Conservation (phyloP, 2,797 vertebrate species). For the Chelmon rostratus region DNA sequence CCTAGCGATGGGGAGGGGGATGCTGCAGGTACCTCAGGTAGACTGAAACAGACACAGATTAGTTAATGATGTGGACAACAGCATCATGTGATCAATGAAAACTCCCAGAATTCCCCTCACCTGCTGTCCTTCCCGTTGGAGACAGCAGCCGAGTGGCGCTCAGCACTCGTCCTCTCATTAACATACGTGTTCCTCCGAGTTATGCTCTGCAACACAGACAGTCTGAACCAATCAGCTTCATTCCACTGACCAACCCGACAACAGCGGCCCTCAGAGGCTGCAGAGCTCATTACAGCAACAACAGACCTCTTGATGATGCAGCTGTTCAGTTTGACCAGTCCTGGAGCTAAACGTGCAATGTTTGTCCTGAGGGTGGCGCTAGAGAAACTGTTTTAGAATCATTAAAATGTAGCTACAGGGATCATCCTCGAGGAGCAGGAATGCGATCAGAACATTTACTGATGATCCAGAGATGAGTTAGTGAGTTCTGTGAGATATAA, state of each 20-base stretch:
- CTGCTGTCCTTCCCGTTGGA: slow-evolving; percentile 95
- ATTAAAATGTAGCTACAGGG: background rate
- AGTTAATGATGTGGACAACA: background rate
- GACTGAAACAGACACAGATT: slow-evolving; percentile 73
- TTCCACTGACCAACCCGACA: background rate
- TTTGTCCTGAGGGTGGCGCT: background rate
- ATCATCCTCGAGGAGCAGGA: background rate
- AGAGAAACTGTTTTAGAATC: too few relatives aligned
- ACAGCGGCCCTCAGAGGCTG: background rate
- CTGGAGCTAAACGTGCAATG: too few relatives aligned
- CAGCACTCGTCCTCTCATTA: slow-evolving; percentile 88
- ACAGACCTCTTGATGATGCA: background rate
- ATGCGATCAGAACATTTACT: too few relatives aligned
- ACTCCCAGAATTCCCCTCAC: slow-evolving; percentile 67
- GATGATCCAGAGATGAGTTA: too few relatives aligned
- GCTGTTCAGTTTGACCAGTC: too few relatives aligned
- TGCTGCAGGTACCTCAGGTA: slow-evolving; percentile 87
- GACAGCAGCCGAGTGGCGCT: slow-evolving; percentile 85
- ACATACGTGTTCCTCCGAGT: slow-evolving; percentile 89
- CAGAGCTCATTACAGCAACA: background rate
- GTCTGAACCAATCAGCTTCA: background rate
- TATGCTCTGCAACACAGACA: slow-evolving; percentile 76
- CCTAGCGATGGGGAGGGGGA: slow-evolving; percentile 78
- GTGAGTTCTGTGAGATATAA: too few relatives aligned
- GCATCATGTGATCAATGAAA: background rate